These are phyloP conservation scores for Drosophila picticornis DNA, from an alignment of 2,888 invertebrate genomes.

Conservation along the genomic window DNA sequence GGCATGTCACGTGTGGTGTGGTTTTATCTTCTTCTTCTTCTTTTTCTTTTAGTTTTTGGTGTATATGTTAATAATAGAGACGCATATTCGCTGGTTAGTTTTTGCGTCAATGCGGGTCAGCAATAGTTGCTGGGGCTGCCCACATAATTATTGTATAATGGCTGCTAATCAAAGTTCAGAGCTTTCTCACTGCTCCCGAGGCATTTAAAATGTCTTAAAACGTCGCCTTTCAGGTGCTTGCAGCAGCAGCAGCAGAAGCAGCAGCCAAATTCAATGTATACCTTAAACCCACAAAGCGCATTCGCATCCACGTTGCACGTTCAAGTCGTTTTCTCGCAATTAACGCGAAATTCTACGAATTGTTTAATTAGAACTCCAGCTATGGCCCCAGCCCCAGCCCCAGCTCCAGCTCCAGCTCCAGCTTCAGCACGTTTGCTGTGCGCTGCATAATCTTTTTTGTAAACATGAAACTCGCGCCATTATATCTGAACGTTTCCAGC, in stretches of 20 bases:
- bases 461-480: conserved; percentile 84
- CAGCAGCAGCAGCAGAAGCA: conserved; percentile 12
- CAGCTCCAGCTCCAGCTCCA: conserved; percentile 12
- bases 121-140: conserved; percentile 7
- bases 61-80: conserved; percentile 60
- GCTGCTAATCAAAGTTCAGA: conserved; percentile 63
- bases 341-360: conserved; percentile 86
- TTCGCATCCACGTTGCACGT: conserved; percentile 67
- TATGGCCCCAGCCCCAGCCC: conserved; percentile 16
- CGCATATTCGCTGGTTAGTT: conserved; percentile 23
- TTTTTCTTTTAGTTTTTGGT: neutral
- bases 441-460: conserved; percentile 82
- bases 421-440: conserved; percentile 69
- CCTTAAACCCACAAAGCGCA: conserved; percentile 8
- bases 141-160: conserved; percentile 48
- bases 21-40: neutral
- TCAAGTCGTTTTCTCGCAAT: conserved; percentile 85
- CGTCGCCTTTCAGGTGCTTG: conserved; percentile 42
- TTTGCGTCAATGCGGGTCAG: conserved; percentile 32
- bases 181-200: conserved; percentile 49
- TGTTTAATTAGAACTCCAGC: conserved; percentile 85
- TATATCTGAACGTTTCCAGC: conserved; percentile 70
- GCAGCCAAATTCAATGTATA: conserved; percentile 22
- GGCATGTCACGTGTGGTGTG: conserved; percentile 51
- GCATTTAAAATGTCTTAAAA: conserved; percentile 31